Evolutionary conservation across 2,797 vertebrate genomes (phyloP), one percentile per base, ranked within the genome.

Genomic region (Sciurus vulgaris): DNA sequence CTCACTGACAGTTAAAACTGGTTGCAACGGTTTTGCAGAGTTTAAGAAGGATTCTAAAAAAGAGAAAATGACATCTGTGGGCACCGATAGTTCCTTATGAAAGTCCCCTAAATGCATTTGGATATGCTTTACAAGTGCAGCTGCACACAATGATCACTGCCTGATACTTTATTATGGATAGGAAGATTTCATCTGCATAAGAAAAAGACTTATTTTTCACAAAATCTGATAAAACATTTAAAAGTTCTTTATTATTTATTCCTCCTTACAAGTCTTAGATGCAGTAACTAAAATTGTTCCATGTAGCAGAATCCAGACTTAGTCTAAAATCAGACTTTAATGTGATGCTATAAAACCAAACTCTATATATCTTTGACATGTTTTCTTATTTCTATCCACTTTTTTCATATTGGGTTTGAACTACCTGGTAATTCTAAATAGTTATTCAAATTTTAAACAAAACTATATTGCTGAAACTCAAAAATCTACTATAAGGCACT

Each of bases 231-330:
- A 79, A 92, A 93, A 89, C 38, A 49, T 90, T 84, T 85, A 59
- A 89, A 89, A 83, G 18, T 56, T 59, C 26, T 69, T 69, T 38
- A 86, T 78, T 92, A 78, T 91, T 94, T 92, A 73, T 88, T 94
- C n/a, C 22, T 79, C 15, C 38, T 94, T 92, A 90, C 20, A 92
- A 88, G 22, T 86, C n/a, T 79, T 83, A 84, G n/a, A 77, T 51
- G 41, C 24, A 49, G 35, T 69, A 95, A 86, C 35, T 89, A 38
- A 93, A 84, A 79, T 44, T 18, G 1, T 54, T 87, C 44, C 18
- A 59, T 3, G 59, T 63, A 56, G 13, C 4, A 28, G 14, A 47
- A 92, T 69, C 89, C 41, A 94, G 24, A 77, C 5, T 89, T n/a
- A 91, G 26, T 61, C n/a, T 73, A 92, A 92, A 70, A 69, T 96